Percentiles rank a stretch among this genome's conserved stretches.
Conservation (phyloP, 1,140 invertebrate species). For the Camponotus floridanus region DNA sequence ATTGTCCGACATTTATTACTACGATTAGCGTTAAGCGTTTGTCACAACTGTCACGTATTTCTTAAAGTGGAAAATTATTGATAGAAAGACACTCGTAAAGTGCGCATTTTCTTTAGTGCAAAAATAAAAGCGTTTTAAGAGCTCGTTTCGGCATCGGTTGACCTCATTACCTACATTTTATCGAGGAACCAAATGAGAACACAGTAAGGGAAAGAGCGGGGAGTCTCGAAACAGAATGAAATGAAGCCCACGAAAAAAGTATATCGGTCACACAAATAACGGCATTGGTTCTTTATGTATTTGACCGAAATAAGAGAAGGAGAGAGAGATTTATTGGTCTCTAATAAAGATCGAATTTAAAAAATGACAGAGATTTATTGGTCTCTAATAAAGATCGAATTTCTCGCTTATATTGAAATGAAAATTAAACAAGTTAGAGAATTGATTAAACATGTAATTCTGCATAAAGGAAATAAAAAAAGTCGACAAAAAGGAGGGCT, state of each 20-base stretch:
- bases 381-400: not conserved
- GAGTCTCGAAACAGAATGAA: not conserved
- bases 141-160: conserved; percentile 49
- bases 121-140: conserved; percentile 29
- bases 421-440: not conserved
- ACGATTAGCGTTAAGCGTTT: not conserved
- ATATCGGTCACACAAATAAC: conserved; percentile 70
- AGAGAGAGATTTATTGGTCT: conserved; percentile 7
- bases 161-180: conserved; percentile 70
- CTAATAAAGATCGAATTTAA: not conserved
- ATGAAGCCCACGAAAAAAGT: conserved; percentile 62
- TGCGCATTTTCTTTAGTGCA: conserved; percentile 9
- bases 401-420: not conserved
- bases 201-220: not conserved
- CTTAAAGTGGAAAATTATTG: conserved; percentile 16
- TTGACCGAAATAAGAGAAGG: not conserved
- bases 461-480: not conserved
- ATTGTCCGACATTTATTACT: not conserved
- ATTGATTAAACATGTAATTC: not conserved
- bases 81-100: not conserved
- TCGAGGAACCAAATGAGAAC: conserved; percentile 22
- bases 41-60: not conserved
- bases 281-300: conserved; percentile 43
- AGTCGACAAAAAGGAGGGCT: not conserved
- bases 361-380: not conserved